phyloP scores from a whole-genome alignment of 2,113 vertebrate species.

The Crocuta crocuta region DNA sequence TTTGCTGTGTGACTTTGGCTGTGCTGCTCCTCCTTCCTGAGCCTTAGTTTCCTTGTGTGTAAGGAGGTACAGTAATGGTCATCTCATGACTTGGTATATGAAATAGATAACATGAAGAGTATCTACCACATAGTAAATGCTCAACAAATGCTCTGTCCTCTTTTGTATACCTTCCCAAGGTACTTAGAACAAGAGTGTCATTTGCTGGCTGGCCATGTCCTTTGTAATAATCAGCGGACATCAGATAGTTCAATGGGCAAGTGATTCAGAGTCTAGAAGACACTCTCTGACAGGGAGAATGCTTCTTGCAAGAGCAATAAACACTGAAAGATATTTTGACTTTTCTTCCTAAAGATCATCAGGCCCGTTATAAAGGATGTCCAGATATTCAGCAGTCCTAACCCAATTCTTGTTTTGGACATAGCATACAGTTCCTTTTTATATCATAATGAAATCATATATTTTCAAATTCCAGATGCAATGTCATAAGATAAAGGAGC shows the following conservation, averaged over 20 bases:
- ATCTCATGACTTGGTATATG: neutral
- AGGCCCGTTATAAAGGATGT: neutral
- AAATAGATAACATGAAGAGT: neutral
- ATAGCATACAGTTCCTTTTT: neutral
- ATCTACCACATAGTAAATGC: neutral
- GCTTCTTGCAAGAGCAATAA: neutral
- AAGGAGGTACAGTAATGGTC: neutral
- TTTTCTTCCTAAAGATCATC: neutral
- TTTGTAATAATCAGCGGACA: neutral
- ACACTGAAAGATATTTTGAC: neutral
- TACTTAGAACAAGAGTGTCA: neutral
- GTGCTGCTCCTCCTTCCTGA: neutral
- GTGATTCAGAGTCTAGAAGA: neutral
- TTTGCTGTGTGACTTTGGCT: neutral
- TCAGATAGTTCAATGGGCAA: neutral
- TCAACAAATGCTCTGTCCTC: neutral
- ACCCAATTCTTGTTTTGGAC: neutral
- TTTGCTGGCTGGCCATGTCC: neutral
- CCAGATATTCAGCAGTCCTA: neutral
- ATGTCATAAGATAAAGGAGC: constrained; percentile 6
- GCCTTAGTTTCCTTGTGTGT: neutral
- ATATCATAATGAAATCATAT: neutral
- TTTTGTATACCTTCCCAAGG: neutral
- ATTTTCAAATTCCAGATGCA: constrained; percentile 32
- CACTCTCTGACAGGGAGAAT: neutral